Base-by-base conservation (phyloP, 2,888 invertebrate species). In the Sarcophaga carnaria region DNA sequence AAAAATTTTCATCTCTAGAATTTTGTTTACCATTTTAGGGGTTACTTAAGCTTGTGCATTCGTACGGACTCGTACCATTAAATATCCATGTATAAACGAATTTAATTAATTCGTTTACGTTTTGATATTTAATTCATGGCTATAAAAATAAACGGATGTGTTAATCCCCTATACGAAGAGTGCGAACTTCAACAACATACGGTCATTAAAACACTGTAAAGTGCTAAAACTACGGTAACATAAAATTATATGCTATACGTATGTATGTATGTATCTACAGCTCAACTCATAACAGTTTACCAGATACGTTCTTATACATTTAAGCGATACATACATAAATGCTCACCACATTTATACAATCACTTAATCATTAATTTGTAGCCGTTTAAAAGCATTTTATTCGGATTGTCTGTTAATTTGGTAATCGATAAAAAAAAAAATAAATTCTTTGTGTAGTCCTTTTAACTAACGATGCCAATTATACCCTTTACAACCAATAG, bases 131-230 rank as follows among this genome's bases (percentile, higher is more conserved):
- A 25, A 71, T 27, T 71, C 71, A 17, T 54, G 54, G 71, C 20
- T 49, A 64, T 64, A 76, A 76, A 76, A 54, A 54, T 54, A 14
- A 54, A 12, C n/a, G 54, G 17, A 3, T 14, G 54, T 54, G 54
- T 54, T 12, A 54, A 54, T 54, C 12, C 54, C 17, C 54, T 54
- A 27, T 54, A 14, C 12, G 17, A 54, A 54, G 54, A 66, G 64
- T 76, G 76, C 54, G 76, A 76, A 76, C 64, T 54, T 27, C 49
- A 76, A n/a, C 76, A 66, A 66, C 76, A 49, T 76, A 59, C 47
- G 76, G 54, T 54, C 47, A 76, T 66, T 25, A 76, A 76, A 49
- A n/a, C 49, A 47, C 76, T 17, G 27, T 20, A 64, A 66, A 49
- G 49, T n/a, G 54, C 27, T 45, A n/a, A 27, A 67, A 25, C 14